These are phyloP conservation scores for Lepidochrysops patricia DNA, from an alignment of 2,888 invertebrate species.

Conservation along the genomic window DNA sequence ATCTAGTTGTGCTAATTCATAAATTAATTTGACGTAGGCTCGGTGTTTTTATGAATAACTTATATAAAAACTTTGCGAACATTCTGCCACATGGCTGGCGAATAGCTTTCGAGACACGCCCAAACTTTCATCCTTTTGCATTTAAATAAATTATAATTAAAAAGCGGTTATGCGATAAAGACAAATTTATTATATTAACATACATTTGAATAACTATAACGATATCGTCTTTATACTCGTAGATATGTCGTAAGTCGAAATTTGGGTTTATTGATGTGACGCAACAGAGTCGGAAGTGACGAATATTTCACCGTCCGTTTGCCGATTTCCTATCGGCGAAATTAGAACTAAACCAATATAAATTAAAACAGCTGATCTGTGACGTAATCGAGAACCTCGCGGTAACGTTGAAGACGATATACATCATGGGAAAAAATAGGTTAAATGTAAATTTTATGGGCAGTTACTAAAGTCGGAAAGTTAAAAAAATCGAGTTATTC, in stretches of 20 bases:
- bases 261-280: conserved; percentile 8
- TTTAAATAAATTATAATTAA: conserved; percentile 3
- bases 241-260: conserved; percentile 3
- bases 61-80: background rate
- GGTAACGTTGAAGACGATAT: conserved; percentile 36
- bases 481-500: conserved; percentile 10
- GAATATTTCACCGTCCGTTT: background rate
- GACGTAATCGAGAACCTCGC: background rate
- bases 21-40: too few relatives aligned
- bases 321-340: conserved; percentile 42
- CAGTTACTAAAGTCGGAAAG: conserved; percentile 20
- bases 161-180: background rate
- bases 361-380: conserved; percentile 26
- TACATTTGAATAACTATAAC: conserved; percentile 4
- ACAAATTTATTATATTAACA: background rate
- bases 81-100: background rate
- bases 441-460: conserved; percentile 31
- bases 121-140: conserved; percentile 9
- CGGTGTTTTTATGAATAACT: too few relatives aligned
- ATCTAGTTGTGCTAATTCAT: too few relatives aligned
- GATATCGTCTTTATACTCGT: background rate
- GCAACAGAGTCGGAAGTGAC: conserved; percentile 1
- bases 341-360: conserved; percentile 39
- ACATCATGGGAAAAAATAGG: conserved; percentile 29
- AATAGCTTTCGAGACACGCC: conserved; percentile 4